Evolutionary conservation across 23 tunicate genomes (phyloP).

Genomic region (Styela clava): DNA sequence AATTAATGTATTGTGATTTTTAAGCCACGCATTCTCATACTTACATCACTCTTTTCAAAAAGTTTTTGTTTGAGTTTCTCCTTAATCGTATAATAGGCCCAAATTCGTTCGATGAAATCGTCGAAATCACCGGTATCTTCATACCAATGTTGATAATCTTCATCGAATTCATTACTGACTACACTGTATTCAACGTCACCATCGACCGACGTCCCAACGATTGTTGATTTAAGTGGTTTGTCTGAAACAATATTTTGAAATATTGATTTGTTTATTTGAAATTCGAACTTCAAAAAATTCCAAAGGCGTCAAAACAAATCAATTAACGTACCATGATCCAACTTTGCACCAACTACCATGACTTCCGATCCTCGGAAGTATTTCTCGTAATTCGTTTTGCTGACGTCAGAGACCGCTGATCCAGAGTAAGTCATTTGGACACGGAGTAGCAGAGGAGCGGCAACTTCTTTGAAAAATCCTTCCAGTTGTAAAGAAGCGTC

Average conservation of each 20-base stretch:
- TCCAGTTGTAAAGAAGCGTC: conserved; percentile 62
- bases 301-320: too few species aligned
- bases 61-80: conserved; percentile 15
- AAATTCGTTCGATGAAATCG: conserved; percentile 37
- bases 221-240: conserved; percentile 7
- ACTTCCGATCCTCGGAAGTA: conserved; percentile 77
- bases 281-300: too few species aligned
- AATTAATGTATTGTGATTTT: too few species aligned
- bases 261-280: too few species aligned
- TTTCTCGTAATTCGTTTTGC: conserved; percentile 49
- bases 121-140: conserved; percentile 27
- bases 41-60: neutral
- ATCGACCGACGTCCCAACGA: neutral
- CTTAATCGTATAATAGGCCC: conserved; percentile 47
- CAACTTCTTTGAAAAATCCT: conserved; percentile 71
- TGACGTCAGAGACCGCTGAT: conserved; percentile 3
- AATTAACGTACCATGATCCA: neutral
- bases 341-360: conserved; percentile 44
- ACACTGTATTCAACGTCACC: conserved; percentile 19
- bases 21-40: too few species aligned
- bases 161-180: conserved; percentile 7
- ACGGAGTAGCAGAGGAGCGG: conserved; percentile 65
- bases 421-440: conserved; percentile 52
- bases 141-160: conserved; percentile 13
- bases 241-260: neutral